Base-by-base conservation (phyloP, 1,140 invertebrate genomes). In the Elymnias hypermnestra region DNA sequence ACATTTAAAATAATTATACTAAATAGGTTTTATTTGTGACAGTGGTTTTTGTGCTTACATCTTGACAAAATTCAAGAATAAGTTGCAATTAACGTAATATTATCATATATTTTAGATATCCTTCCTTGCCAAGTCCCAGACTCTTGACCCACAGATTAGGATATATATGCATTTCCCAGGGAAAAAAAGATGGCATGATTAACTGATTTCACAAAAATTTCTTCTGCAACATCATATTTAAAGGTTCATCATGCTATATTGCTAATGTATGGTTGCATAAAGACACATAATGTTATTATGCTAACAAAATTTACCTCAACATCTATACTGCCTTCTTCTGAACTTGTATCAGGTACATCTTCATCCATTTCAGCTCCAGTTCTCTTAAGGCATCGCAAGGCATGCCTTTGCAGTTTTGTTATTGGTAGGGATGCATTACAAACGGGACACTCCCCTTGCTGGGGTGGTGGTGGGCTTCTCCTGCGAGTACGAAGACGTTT, bases 321-420 rank as follows among this genome's bases (percentile, higher is more conserved):
- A 58, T 86, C 83, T 29, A 86, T 86, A 12, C 74, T 83, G 28
- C 72, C 85, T 10, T 85, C 82, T 19, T 84, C 79, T 0, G 72
- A 71, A 36, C 76, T 77, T 17, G 64, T 73, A 25, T 79, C 72
- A 2, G 74, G 65, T 6, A 73, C 56, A 40, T 76, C 73, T 2
- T 82, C 77, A 15, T 75, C 76, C 31, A 84, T 48, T 3, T 66
- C 64, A 0, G 70, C 76, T 0, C 77, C 77, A 0, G 74, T 84
- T 4, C 74, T 17, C 58, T 81, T 81, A 8, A 84, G 60, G 15
- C 81, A 84, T 1, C 81, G 33, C 2, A 84, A 22, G 0, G 77
- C 77, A 14, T 84, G 81, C 12, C 74, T 36, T 36, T 83, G 78
- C 2, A 84, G 58, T 22, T 62, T 63, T 0, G 66, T 66, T 0